These are phyloP conservation scores for Euura saliciscinereae DNA, from an alignment of 1,140 invertebrate species.

Conservation along the genomic window DNA sequence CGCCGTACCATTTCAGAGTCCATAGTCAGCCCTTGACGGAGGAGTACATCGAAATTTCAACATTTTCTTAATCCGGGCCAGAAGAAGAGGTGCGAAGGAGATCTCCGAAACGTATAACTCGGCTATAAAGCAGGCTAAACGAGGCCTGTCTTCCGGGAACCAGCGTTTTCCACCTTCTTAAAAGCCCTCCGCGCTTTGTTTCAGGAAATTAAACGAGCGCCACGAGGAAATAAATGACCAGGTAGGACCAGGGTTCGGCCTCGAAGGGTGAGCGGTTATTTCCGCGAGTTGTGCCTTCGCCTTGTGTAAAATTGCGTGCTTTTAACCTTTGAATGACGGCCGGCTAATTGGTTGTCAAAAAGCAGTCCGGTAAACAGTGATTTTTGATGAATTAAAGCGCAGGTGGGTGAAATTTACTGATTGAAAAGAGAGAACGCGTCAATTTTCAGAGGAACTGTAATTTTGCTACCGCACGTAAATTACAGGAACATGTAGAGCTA, in stretches of 20 bases:
- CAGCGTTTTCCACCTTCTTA: neutral
- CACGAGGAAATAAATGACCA: conserved; percentile 1
- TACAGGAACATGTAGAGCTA: too few species aligned
- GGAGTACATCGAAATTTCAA: too few species aligned
- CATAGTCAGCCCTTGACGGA: too few species aligned
- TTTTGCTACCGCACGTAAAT: too few species aligned
- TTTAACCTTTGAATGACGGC: neutral
- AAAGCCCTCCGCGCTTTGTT: neutral
- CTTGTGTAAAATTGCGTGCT: neutral
- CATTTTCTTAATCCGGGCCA: neutral
- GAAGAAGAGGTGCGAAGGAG: neutral
- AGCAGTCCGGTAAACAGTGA: neutral
- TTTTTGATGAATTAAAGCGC: neutral
- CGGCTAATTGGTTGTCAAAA: neutral
- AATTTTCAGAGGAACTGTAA: too few species aligned
- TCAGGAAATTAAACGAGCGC: conserved; percentile 5
- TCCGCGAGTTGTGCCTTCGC: neutral
- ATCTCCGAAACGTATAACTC: neutral
- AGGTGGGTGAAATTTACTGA: too few species aligned
- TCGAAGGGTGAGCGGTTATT: neutral
- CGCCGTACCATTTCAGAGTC: too few species aligned
- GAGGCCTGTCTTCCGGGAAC: neutral
- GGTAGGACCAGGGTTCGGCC: neutral
- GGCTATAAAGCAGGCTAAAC: conserved; percentile 3
- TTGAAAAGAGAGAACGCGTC: too few species aligned